Evolutionary conservation across 2,888 invertebrate genomes (phyloP), one percentile per base, ranked within the genome.

Genomic region (Spicauda simplicius): DNA sequence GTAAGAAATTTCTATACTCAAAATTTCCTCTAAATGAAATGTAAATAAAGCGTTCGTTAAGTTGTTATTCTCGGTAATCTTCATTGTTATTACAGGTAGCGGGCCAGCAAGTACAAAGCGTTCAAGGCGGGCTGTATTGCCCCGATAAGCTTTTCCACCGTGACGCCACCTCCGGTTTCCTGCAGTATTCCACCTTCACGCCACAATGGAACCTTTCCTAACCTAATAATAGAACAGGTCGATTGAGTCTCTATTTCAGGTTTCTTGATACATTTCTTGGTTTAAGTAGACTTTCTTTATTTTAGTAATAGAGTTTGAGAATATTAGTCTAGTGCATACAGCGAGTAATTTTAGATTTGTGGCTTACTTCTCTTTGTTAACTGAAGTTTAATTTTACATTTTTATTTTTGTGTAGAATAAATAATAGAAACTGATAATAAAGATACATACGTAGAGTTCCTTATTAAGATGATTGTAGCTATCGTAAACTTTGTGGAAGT

Each of bases 121-220:
- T 85, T 83, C 82, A 82, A 83, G 80, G 80, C 79, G 79, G 79
- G 83, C 79, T 83, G 83, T 68, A 80, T 74, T 73, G 75, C 76
- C 68, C 73, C 70, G 85, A 87, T 86, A 86, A 87, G 84, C 82
- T 80, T 75, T 71, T 73, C 76, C 77, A 64, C 71, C 74, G 74
- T 82, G 81, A 81, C 80, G 78, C 76, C 74, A 76, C 80, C 78
- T 80, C 80, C 81, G 79, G 78, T 74, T 77, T 77, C 74, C 72
- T 80, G 76, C 77, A 76, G 74, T 77, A 75, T 66, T 55, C 59
- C 30, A 48, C 65, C 54, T 58, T 48, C 45, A 45, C 63, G 19
- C 45, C 41, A 60, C 55, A 66, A 60, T 66, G 33, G 53, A 65
- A 55, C 37, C 48, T 66, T 55, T 66, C 60, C 50, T 55, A 66